Evolutionary conservation across 2,888 invertebrate genomes (phyloP).

Genomic region (Macaria liturata): DNA sequence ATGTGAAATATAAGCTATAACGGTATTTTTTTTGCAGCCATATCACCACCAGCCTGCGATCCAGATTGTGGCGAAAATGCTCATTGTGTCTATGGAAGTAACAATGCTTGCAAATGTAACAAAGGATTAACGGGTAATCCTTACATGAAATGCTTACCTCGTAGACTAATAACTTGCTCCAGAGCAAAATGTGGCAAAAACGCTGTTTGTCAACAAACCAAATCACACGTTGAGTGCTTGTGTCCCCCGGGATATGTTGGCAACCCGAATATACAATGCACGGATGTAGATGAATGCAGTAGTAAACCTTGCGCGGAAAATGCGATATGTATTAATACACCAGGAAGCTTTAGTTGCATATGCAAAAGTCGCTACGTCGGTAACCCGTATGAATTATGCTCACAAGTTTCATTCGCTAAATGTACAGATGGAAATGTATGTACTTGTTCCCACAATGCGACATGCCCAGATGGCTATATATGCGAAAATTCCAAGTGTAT

Average conservation of each 20-base stretch:
- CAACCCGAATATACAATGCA: constrained; percentile 93
- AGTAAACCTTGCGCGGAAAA: constrained; percentile 91
- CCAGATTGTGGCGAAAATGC: constrained; percentile 93
- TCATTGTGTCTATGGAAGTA: constrained; percentile 92
- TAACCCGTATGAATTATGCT: constrained; percentile 93
- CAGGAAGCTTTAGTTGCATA: constrained; percentile 94
- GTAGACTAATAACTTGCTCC: constrained; percentile 88
- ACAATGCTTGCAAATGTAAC: constrained; percentile 92
- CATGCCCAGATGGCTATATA: constrained; percentile 90
- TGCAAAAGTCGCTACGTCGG: constrained; percentile 93
- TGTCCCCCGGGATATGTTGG: constrained; percentile 93
- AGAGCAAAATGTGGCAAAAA: constrained; percentile 89
- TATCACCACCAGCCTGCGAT: constrained; percentile 89
- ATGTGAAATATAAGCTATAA: too few species aligned
- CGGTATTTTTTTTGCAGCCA: constrained; percentile 79
- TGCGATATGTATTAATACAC: constrained; percentile 94
- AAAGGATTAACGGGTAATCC: constrained; percentile 94
- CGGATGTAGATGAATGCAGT: constrained; percentile 92
- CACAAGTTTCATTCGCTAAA: constrained; percentile 86
- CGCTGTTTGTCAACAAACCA: constrained; percentile 91
- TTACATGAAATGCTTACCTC: constrained; percentile 90
- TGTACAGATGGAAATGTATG: constrained; percentile 88
- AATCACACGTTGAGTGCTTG: constrained; percentile 89
- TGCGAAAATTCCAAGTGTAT: constrained; percentile 90
- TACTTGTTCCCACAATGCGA: constrained; percentile 86